Percentiles rank a stretch among this genome's conserved stretches.
Conservation (phyloP, 2,888 invertebrate species). For the Frankliniella intonsa region DNA sequence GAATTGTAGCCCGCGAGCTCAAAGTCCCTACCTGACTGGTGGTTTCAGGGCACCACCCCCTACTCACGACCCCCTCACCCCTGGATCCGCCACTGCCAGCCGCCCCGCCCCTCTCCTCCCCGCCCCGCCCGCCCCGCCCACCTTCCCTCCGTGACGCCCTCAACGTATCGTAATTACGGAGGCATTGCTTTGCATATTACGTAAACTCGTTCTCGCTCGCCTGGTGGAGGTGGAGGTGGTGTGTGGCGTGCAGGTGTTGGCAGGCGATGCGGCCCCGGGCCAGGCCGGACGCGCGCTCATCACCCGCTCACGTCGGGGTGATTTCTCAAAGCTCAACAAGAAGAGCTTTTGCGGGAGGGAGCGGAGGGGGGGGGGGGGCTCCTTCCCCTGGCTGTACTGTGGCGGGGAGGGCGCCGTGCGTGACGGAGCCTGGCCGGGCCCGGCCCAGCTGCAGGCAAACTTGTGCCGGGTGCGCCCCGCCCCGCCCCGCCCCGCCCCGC, state of each 20-base stretch:
- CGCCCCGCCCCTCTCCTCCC: too few species aligned
- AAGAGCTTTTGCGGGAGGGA: background rate
- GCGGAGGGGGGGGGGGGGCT: background rate
- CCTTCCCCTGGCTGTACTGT: background rate
- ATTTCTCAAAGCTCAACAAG: slow-evolving; percentile 10
- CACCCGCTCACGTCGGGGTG: background rate
- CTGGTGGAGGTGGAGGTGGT: background rate
- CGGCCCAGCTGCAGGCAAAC: too few species aligned
- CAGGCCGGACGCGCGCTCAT: background rate
- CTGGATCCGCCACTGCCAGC: background rate
- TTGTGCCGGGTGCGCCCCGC: too few species aligned
- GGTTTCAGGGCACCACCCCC: background rate
- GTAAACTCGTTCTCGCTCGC: background rate
- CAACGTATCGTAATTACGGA: slow-evolving; percentile 8
- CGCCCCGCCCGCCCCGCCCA: too few species aligned
- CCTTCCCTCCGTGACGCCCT: too few species aligned
- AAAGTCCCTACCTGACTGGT: background rate
- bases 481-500: too few species aligned
- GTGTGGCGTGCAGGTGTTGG: slow-evolving; percentile 20
- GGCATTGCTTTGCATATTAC: slow-evolving; percentile 26
- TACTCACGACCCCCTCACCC: background rate
- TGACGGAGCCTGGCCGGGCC: too few species aligned
- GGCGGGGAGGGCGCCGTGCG: too few species aligned
- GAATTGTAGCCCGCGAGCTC: background rate
- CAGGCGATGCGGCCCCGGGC: background rate